A percentile compares a stretch with the other conserved stretches of the same genome.
phyloP scores from a whole-genome alignment of 2,888 invertebrate genomes.

The Thymelicus acteon region DNA sequence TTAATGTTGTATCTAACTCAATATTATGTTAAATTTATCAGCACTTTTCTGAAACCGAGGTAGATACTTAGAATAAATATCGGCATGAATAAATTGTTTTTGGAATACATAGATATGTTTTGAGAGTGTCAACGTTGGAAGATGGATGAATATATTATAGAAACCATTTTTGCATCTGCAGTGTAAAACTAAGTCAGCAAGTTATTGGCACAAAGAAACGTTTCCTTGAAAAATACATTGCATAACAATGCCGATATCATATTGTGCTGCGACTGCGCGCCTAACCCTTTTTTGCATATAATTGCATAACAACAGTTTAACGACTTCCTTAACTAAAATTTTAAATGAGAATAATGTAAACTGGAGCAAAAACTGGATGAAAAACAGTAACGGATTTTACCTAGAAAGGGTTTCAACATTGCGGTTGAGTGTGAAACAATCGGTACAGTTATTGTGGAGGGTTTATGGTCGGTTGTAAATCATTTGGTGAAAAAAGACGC shows the following conservation, averaged over 20 bases:
- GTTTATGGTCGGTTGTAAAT: constrained; percentile 80
- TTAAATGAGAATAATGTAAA: constrained; percentile 58
- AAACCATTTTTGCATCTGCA: constrained; percentile 11
- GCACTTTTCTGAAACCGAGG: too few relatives aligned
- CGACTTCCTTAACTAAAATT: constrained; percentile 62
- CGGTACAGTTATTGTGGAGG: constrained; percentile 79
- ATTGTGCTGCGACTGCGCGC: constrained; percentile 52
- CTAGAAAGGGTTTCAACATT: constrained; percentile 83
- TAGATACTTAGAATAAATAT: too few relatives aligned
- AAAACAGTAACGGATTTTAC: constrained; percentile 65
- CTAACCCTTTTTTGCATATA: constrained; percentile 79
- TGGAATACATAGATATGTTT: too few relatives aligned
- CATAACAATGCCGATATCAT: constrained; percentile 48
- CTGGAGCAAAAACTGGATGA: constrained; percentile 75
- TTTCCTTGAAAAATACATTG: constrained; percentile 41
- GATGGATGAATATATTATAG: background rate
- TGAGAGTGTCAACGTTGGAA: too few relatives aligned
- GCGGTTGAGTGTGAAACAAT: constrained; percentile 84
- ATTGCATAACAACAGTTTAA: constrained; percentile 69
- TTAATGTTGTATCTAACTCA: too few relatives aligned
- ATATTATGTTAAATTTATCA: too few relatives aligned
- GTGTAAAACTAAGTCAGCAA: background rate
- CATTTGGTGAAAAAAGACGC: constrained; percentile 72
- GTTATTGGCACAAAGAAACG: constrained; percentile 48
- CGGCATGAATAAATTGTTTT: too few relatives aligned